Evolutionary conservation across 2,113 vertebrate species (phyloP).

Genomic region (Malaclemys terrapin): DNA sequence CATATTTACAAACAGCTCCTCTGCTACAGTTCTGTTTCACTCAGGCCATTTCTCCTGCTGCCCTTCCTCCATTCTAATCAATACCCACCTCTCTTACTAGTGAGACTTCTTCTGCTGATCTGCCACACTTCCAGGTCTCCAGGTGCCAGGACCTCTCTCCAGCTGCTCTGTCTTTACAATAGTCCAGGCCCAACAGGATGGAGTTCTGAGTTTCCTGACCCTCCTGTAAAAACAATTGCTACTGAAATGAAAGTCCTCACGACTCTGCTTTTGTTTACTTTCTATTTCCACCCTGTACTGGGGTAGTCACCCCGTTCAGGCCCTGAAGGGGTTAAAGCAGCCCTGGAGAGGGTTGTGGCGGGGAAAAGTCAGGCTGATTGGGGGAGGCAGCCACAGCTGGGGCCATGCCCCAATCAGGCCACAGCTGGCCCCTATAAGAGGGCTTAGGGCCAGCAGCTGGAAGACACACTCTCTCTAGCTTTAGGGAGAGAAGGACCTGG

Average conservation of each 20-base stretch:
- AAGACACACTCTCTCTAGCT: too few species aligned
- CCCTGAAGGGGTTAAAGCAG: too few species aligned
- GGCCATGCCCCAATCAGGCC: too few species aligned
- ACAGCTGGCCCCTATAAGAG: too few species aligned
- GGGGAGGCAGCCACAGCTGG: too few species aligned
- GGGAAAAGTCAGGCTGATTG: too few species aligned
- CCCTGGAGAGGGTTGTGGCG: too few species aligned
- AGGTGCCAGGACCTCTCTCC: not conserved
- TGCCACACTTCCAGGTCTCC: not conserved
- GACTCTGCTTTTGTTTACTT: not conserved
- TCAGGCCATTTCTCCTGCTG: not conserved
- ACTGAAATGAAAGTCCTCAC: not conserved
- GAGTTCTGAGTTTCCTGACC: not conserved
- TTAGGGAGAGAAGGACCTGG: too few species aligned
- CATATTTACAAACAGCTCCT: not conserved
- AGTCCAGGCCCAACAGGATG: not conserved
- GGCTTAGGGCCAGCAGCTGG: too few species aligned
- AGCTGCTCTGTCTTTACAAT: not conserved
- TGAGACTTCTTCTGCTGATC: not conserved
- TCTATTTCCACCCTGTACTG: not conserved
- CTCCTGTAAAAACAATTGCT: not conserved
- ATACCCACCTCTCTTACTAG: not conserved
- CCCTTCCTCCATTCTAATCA: not conserved
- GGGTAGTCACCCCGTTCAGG: too few species aligned
- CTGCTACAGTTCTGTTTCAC: not conserved